Evolutionary conservation across 2,888 invertebrate genomes (phyloP).

Genomic region (Ormyrus thymus): DNA sequence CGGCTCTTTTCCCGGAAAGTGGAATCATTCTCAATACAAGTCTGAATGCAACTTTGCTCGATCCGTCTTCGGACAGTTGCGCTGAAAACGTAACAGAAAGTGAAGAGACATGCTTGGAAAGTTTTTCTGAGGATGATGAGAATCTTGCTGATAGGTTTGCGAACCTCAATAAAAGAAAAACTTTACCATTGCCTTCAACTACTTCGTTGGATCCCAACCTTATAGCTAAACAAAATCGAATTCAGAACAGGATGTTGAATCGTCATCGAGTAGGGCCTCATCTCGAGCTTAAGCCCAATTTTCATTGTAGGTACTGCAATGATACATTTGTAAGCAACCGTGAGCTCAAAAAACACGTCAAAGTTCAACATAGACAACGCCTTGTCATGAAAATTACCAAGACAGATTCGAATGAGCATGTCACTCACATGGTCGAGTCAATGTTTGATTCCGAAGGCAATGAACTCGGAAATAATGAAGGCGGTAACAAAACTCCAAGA

Average conservation of each 20-base stretch:
- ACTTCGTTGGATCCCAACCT: too few species aligned
- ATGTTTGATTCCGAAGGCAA: too few species aligned
- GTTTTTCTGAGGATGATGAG: constrained; percentile 35
- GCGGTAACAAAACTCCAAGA: background rate
- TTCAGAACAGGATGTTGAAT: constrained; percentile 10
- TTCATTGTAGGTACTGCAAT: constrained; percentile 38
- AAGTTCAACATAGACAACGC: constrained; percentile 41
- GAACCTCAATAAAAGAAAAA: background rate
- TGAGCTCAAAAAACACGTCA: constrained; percentile 40
- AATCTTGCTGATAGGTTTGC: constrained; percentile 33
- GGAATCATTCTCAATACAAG: too few species aligned
- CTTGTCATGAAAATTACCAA: constrained; percentile 53
- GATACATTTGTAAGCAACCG: constrained; percentile 25
- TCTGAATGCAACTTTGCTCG: background rate
- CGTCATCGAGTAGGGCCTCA: background rate
- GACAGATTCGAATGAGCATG: constrained; percentile 49
- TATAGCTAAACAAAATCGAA: background rate
- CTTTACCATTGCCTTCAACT: constrained; percentile 1
- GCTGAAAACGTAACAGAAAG: constrained; percentile 11
- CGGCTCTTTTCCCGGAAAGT: too few species aligned
- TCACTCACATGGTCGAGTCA: constrained; percentile 40
- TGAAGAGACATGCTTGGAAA: constrained; percentile 14
- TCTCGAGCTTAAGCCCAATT: background rate
- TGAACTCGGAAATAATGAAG: background rate
- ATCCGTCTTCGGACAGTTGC: constrained; percentile 5